Percentiles rank a stretch among this genome's conserved stretches.
Evolutionary conservation across 2,113 vertebrate genomes (phyloP).

Genomic region (Atherinomorus stipes): DNA sequence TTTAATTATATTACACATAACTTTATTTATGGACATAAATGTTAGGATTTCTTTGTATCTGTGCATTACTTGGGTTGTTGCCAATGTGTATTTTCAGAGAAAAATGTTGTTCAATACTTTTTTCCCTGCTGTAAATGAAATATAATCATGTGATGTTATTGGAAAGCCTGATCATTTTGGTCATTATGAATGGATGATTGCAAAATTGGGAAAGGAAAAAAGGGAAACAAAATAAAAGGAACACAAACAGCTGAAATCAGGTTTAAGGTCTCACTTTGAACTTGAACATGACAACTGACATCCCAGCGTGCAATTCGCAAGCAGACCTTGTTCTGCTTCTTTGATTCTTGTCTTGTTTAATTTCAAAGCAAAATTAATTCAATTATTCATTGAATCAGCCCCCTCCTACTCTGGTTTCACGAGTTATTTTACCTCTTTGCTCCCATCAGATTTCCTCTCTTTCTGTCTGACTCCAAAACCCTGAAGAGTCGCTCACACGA

Average conservation of each 20-base stretch:
- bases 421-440: slow-evolving; percentile 46
- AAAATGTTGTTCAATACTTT: too few relatives aligned
- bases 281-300: slow-evolving; percentile 4
- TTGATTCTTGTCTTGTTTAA: slow-evolving; percentile 30
- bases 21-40: too few relatives aligned
- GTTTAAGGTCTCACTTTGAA: slow-evolving; percentile 13
- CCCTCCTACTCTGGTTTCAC: slow-evolving; percentile 28
- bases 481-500: slow-evolving; percentile 6
- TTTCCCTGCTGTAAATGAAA: too few relatives aligned
- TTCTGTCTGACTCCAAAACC: slow-evolving; percentile 32
- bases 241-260: neutral
- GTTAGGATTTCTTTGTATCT: too few relatives aligned
- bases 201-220: neutral
- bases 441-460: slow-evolving; percentile 27
- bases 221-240: too few relatives aligned
- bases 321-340: slow-evolving; percentile 12
- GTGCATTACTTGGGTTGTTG: too few relatives aligned
- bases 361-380: slow-evolving; percentile 35
- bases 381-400: slow-evolving; percentile 40
- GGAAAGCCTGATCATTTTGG: too few relatives aligned
- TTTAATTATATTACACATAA: too few relatives aligned
- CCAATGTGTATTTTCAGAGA: too few relatives aligned
- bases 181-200: too few relatives aligned
- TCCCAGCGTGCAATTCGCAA: slow-evolving; percentile 5
- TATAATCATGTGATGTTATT: too few relatives aligned